These are phyloP conservation scores for Andrena praecox DNA, from an alignment of 2,888 invertebrate genomes.

Conservation along the genomic window DNA sequence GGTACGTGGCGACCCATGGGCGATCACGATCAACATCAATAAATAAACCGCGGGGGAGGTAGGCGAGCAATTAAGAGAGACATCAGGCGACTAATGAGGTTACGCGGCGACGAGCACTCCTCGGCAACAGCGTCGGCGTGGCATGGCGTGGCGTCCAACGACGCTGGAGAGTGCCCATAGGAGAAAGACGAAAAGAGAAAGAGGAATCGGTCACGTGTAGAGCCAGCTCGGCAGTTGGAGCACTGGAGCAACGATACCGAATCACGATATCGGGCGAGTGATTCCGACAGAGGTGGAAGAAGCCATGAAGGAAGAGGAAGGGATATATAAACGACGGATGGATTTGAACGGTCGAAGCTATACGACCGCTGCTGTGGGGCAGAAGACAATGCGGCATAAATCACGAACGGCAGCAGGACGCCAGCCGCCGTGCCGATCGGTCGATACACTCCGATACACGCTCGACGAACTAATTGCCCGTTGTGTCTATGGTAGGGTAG, in stretches of 20 bases:
- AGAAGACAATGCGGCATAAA: conserved; percentile 76
- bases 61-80: conserved; percentile 82
- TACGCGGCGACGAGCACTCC: conserved; percentile 72
- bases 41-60: conserved; percentile 76
- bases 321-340: conserved; percentile 66
- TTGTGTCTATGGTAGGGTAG: conserved; percentile 73
- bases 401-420: conserved; percentile 75
- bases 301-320: conserved; percentile 38
- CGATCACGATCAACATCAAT: conserved; percentile 78
- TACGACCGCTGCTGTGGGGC: conserved; percentile 69
- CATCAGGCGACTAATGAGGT: conserved; percentile 83
- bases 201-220: conserved; percentile 65
- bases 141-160: conserved; percentile 47
- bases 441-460: conserved; percentile 80
- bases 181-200: conserved; percentile 29
- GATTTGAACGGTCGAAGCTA: conserved; percentile 66
- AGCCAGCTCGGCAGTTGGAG: conserved; percentile 49
- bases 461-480: conserved; percentile 77
- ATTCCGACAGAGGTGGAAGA: conserved; percentile 53
- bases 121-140: conserved; percentile 58
- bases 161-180: conserved; percentile 3
- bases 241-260: conserved; percentile 53
- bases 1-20: conserved; percentile 26
- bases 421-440: conserved; percentile 71
- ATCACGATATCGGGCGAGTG: conserved; percentile 57